Evolutionary conservation across 1,140 invertebrate genomes (phyloP).

Genomic region (Agraylea sexmaculata): DNA sequence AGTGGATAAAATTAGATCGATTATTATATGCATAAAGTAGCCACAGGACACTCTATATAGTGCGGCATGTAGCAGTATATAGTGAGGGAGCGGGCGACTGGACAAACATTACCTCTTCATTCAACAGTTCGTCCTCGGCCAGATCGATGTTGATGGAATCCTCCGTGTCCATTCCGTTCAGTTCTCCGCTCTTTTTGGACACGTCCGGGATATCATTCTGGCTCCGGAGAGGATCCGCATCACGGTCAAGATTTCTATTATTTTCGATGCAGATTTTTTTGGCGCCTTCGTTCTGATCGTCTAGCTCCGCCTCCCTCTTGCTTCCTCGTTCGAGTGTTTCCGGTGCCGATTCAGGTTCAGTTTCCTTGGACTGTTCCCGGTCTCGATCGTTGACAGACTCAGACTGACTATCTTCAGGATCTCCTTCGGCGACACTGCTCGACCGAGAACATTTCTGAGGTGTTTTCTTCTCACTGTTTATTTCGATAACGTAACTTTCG

Average conservation of each 20-base stretch:
- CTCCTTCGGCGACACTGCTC: constrained; percentile 22
- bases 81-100: too few relatives aligned
- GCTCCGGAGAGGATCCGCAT: constrained; percentile 25
- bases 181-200: constrained; percentile 27
- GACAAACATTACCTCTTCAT: constrained; percentile 58
- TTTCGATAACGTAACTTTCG: constrained; percentile 59
- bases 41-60: too few relatives aligned
- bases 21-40: too few relatives aligned
- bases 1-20: too few relatives aligned
- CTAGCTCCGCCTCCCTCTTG: constrained; percentile 19
- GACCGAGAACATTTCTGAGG: constrained; percentile 31
- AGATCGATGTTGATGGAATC: constrained; percentile 71
- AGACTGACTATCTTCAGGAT: constrained; percentile 13
- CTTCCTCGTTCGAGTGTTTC: constrained; percentile 25
- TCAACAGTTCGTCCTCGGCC: constrained; percentile 68
- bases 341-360: constrained; percentile 21
- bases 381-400: background rate
- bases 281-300: constrained; percentile 30
- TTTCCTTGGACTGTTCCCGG: background rate
- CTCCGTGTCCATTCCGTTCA: constrained; percentile 52
- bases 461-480: constrained; percentile 28
- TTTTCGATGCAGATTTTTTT: constrained; percentile 32
- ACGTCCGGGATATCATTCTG: constrained; percentile 3
- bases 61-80: too few relatives aligned
- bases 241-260: constrained; percentile 27